phyloP scores from a whole-genome alignment of 2,888 invertebrate genomes.

The Xestia ashworthii region DNA sequence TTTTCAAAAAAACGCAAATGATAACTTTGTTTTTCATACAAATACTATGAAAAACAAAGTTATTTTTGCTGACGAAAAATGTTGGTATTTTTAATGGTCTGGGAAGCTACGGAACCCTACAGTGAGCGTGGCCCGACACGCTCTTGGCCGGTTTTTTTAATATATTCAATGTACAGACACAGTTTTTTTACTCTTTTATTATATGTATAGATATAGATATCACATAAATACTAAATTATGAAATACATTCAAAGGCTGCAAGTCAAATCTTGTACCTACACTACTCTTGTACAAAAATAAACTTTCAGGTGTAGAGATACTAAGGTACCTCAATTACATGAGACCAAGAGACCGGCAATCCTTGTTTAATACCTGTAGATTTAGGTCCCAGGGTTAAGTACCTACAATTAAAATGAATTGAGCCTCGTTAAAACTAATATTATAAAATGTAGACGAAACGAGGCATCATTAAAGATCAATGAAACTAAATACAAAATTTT shows the following conservation, averaged over 20 bases:
- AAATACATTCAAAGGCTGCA: not conserved
- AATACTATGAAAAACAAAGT: no score
- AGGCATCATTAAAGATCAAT: constrained; percentile 22
- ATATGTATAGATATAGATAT: not conserved
- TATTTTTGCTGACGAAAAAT: no score
- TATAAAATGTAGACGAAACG: not conserved
- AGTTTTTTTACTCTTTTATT: no score
- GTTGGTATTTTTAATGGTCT: no score
- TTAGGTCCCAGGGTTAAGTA: not conserved
- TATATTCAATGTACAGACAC: no score
- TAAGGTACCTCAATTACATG: not conserved
- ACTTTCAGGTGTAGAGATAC: not conserved
- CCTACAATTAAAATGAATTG: constrained; percentile 23
- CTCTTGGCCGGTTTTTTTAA: no score
- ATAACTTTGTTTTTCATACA: no score
- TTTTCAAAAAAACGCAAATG: no score
- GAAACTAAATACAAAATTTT: constrained; percentile 10
- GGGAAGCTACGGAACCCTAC: no score
- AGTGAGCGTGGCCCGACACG: no score
- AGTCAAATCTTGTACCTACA: not conserved
- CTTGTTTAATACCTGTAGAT: not conserved
- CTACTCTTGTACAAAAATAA: not conserved
- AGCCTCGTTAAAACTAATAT: not conserved
- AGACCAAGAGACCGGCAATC: not conserved
- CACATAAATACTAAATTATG: not conserved